Conservation (phyloP, 1,140 invertebrate species). For the Plutomurus gul region DNA sequence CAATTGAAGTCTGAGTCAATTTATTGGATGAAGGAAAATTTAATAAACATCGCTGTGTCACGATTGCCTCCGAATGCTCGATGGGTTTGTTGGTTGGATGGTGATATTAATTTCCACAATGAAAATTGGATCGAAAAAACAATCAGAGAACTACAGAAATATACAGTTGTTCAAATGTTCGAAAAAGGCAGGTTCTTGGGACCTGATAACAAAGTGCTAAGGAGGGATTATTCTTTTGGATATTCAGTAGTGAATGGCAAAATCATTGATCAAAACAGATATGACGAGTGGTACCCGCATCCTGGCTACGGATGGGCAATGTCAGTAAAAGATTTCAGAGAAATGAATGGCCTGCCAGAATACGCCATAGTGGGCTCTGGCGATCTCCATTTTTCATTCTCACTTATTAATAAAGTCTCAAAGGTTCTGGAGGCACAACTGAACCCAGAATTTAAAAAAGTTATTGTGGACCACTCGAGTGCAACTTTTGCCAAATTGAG, state of each 20-base stretch:
- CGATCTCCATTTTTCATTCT: conserved; percentile 39
- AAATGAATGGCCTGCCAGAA: not conserved
- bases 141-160: not conserved
- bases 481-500: not conserved
- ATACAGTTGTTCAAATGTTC: conserved; percentile 37
- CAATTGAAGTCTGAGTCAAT: conserved; percentile 22
- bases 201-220: not conserved
- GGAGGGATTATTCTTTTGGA: conserved; percentile 29
- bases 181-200: conserved; percentile 35
- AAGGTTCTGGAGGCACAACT: conserved; percentile 19
- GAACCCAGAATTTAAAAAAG: not conserved
- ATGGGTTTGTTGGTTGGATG: conserved; percentile 40
- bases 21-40: conserved; percentile 42
- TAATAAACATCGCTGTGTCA: conserved; percentile 30
- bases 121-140: conserved; percentile 18
- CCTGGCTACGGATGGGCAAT: conserved; percentile 41
- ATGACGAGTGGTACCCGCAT: conserved; percentile 43
- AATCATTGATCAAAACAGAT: conserved; percentile 36
- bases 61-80: conserved; percentile 15
- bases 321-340: not conserved
- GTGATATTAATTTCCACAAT: conserved; percentile 24
- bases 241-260: conserved; percentile 35
- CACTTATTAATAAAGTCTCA: conserved; percentile 29
- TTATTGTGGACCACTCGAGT: not conserved
- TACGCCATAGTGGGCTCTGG: conserved; percentile 36